Base-by-base conservation (phyloP, 2,113 vertebrate species). In the Misgurnus anguillicaudatus region DNA sequence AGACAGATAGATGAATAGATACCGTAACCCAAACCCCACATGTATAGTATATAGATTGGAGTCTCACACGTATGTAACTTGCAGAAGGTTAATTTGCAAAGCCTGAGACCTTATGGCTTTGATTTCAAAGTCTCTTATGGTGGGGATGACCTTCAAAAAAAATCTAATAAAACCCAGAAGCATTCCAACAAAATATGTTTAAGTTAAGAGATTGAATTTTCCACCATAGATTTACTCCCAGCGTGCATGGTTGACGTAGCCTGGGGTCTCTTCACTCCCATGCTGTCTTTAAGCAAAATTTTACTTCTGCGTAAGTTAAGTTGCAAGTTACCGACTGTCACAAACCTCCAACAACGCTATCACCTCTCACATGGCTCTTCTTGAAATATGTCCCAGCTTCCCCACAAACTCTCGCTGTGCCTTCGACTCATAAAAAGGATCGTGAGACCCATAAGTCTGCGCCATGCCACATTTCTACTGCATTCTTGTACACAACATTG, bases 121-220 rank as follows among this genome's bases (percentile, higher is more conserved):
- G 48, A 64, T 73, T 80, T 19, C 38, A 71, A 55, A n/a, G 0
- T 73, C 51, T 45, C 14, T 21, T 80, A 65, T 73, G 78, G 61
- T 72, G 36, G 73, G 14, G 47, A 13, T 80, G 69, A 80, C 78
- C 61, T 80, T 53, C 51, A 38, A 71, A 79, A 53, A 68, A 62
- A 51, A 45, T 6, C 21, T 73, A 73, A 80, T 80, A 53, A 80
- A 80, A 73, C 45, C 78, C 69, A 80, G 69, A 65, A 58, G 78
- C 60, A 73, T 72, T 72, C 68, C 68, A 55, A 24, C 19, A 53
- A 51, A 39, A 41, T 72, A 64, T 63, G 48, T 51, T 39, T 71
- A 63, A 73, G 48, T 19, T 19, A 13, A 45, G 69, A 47, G 47
- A 80, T 80, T 36, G 47, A 8, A n/a, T 73, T 66, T 74, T 55